Conservation (phyloP, 2,797 vertebrate species). For the Okamejei kenojei region DNA sequence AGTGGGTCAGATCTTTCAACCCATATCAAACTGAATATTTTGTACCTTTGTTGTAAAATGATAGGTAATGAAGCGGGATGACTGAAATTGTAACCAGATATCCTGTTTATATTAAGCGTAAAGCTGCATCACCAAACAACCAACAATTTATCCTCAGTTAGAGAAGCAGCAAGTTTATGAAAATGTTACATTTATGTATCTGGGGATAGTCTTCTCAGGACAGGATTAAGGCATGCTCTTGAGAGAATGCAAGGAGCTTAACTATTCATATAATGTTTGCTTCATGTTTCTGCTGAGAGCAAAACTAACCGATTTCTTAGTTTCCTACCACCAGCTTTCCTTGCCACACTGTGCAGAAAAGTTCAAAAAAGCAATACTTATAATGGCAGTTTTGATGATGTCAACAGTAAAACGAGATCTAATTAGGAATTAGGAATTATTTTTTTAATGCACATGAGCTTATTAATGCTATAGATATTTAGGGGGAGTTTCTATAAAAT, state of each 20-base stretch:
- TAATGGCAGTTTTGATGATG: not conserved
- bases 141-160: not conserved
- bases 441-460: not conserved
- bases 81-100: not conserved
- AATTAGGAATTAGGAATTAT: not conserved
- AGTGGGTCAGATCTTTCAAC: not conserved
- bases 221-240: not conserved
- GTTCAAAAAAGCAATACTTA: not conserved
- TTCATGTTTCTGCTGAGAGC: not conserved
- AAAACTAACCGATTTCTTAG: not conserved
- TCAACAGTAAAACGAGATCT: not conserved
- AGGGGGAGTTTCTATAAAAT: not conserved
- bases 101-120: not conserved
- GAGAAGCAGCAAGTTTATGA: not conserved
- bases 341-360: not conserved
- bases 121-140: not conserved
- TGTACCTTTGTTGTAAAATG: not conserved
- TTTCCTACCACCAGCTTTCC: not conserved
- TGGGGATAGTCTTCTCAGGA: not conserved
- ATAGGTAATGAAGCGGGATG: not conserved
- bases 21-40: not conserved
- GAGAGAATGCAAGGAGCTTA: not conserved
- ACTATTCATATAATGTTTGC: not conserved
- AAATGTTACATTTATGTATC: not conserved
- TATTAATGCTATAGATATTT: not conserved